These are phyloP conservation scores for Poecilobothrus nobilitatus DNA, from an alignment of 2,888 invertebrate genomes.

Conservation along the genomic window DNA sequence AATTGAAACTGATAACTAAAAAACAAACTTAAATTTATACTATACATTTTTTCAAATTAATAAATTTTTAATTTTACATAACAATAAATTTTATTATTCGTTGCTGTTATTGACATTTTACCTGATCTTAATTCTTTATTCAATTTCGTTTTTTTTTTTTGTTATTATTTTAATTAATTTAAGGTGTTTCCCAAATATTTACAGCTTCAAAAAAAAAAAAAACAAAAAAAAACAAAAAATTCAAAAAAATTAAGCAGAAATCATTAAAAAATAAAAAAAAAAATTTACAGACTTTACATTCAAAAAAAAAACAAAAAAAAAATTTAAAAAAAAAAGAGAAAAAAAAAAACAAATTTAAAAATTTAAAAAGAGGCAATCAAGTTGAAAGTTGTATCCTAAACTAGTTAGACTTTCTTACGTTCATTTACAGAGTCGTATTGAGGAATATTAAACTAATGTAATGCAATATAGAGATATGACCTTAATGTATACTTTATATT, in stretches of 20 bases:
- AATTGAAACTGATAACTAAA: background rate
- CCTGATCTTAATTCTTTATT: background rate
- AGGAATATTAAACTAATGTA: no score
- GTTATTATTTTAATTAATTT: background rate
- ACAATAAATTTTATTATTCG: background rate
- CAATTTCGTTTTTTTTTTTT: background rate
- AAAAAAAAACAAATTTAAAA: background rate
- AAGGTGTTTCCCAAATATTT: background rate
- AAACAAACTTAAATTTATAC: background rate
- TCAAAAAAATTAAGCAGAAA: background rate
- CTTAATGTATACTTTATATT: no score
- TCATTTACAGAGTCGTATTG: background rate
- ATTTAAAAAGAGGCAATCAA: background rate
- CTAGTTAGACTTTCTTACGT: background rate
- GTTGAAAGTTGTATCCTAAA: constrained; percentile 1
- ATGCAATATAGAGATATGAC: no score
- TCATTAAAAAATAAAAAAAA: no score
- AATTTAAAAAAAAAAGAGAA: background rate
- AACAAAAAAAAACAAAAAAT: background rate
- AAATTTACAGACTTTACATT: background rate
- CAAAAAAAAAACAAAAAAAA: background rate
- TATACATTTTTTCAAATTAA: background rate
- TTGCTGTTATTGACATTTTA: background rate
- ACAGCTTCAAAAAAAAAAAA: no score
- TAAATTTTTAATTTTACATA: background rate